Evolutionary conservation across 2,113 vertebrate species (phyloP).

Genomic region (Cyphomyrus plagiostoma): DNA sequence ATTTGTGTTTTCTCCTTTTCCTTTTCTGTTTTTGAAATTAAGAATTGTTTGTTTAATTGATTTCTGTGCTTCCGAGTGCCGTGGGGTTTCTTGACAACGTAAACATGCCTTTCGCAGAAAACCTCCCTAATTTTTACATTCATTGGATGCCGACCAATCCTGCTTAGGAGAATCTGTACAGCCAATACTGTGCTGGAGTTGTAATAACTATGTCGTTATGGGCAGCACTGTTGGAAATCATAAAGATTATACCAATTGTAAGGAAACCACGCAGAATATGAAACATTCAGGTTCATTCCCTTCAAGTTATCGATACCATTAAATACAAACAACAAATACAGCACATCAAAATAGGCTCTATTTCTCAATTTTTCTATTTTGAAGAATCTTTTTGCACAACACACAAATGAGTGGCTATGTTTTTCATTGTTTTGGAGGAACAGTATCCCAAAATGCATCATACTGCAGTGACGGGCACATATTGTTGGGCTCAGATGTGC

Average conservation of each 20-base stretch:
- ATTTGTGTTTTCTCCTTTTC: neutral
- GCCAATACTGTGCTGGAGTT: neutral
- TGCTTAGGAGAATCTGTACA: neutral
- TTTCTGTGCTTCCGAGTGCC: neutral
- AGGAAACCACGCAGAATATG: neutral
- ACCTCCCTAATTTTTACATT: neutral
- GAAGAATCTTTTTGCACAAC: neutral
- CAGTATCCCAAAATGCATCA: constrained; percentile 31
- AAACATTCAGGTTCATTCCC: neutral
- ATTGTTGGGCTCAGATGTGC: constrained; percentile 34
- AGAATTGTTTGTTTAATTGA: neutral
- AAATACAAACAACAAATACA: neutral
- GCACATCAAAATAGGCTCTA: neutral
- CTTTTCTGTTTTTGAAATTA: neutral
- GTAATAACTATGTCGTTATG: neutral
- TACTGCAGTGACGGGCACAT: constrained; percentile 27
- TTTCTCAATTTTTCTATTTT: neutral
- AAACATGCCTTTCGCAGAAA: neutral
- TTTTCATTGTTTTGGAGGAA: constrained; percentile 13
- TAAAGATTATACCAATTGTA: neutral
- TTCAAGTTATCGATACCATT: neutral
- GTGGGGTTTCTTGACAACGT: neutral
- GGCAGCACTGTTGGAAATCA: neutral
- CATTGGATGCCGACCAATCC: neutral
- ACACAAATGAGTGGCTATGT: neutral